Conservation (phyloP, 2,113 vertebrate genomes). For the Microtus pennsylvanicus region DNA sequence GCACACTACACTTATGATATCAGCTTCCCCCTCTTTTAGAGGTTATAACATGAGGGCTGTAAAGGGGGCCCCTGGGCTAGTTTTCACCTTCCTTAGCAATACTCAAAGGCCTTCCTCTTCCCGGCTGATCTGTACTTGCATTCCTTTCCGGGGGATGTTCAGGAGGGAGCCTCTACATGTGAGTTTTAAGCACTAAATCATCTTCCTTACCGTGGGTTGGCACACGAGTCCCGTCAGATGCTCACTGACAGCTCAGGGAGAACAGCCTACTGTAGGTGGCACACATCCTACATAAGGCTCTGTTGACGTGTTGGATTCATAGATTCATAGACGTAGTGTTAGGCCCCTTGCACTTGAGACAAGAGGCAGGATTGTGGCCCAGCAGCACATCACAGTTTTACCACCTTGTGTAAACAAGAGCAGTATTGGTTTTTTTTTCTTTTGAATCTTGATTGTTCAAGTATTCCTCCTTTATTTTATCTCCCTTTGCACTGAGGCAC, state of each 20-base stretch:
- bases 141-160: no score
- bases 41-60: constrained; percentile 79
- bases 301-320: neutral
- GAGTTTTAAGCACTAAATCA: neutral
- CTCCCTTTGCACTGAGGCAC: neutral
- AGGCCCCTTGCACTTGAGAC: neutral
- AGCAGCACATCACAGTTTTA: neutral
- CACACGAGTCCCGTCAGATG: neutral
- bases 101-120: constrained; percentile 22
- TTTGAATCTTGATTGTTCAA: neutral
- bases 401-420: neutral
- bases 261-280: neutral
- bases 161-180: neutral
- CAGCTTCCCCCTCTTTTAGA: constrained; percentile 54
- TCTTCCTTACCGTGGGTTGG: neutral
- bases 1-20: constrained; percentile 39
- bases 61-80: constrained; percentile 75
- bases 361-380: neutral
- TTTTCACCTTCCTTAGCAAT: constrained; percentile 64
- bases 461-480: neutral
- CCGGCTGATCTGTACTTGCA: neutral
- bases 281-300: no score
- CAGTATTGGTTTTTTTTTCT: neutral
- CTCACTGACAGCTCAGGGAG: neutral
- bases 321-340: neutral